Conservation (phyloP, 2,113 vertebrate genomes). For the Aleadryas rufinucha region DNA sequence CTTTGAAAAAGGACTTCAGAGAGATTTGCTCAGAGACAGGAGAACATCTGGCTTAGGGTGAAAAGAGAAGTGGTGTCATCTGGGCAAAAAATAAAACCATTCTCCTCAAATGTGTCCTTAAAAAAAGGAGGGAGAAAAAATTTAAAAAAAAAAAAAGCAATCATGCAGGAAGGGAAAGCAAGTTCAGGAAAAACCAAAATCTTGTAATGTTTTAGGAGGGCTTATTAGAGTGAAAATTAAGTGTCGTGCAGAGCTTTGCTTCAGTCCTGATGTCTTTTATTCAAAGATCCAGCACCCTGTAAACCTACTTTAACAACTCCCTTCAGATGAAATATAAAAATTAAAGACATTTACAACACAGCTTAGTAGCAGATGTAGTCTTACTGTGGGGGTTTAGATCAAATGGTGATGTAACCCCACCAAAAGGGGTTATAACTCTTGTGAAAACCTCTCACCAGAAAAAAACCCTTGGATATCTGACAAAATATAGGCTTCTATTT, state of each 20-base stretch:
- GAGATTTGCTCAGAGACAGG: slow-evolving; percentile 66
- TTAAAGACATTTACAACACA: slow-evolving; percentile 84
- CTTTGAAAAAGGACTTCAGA: slow-evolving; percentile 77
- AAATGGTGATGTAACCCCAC: slow-evolving; percentile 79
- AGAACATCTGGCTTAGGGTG: slow-evolving; percentile 75
- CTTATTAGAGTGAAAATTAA: slow-evolving; percentile 80
- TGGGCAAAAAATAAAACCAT: slow-evolving; percentile 62
- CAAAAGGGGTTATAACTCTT: slow-evolving; percentile 70
- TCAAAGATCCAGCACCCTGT: slow-evolving; percentile 80
- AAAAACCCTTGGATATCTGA: slow-evolving; percentile 56
- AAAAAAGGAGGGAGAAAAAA: not conserved
- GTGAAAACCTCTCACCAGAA: slow-evolving; percentile 72
- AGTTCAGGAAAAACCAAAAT: slow-evolving; percentile 64
- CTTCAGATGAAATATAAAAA: slow-evolving; percentile 83
- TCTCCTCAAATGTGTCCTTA: slow-evolving; percentile 65
- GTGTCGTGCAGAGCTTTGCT: slow-evolving; percentile 74
- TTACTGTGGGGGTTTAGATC: slow-evolving; percentile 76
- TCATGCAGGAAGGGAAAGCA: slow-evolving; percentile 36
- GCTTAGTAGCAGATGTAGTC: slow-evolving; percentile 84
- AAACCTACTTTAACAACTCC: slow-evolving; percentile 80
- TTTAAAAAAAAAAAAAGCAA: not conserved
- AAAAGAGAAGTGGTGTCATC: slow-evolving; percentile 73
- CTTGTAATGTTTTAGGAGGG: slow-evolving; percentile 77
- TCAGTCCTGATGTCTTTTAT: slow-evolving; percentile 75
- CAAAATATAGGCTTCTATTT: slow-evolving; percentile 68